phyloP scores from a whole-genome alignment of 1,140 invertebrate genomes.

The Drosophila willistoni region DNA sequence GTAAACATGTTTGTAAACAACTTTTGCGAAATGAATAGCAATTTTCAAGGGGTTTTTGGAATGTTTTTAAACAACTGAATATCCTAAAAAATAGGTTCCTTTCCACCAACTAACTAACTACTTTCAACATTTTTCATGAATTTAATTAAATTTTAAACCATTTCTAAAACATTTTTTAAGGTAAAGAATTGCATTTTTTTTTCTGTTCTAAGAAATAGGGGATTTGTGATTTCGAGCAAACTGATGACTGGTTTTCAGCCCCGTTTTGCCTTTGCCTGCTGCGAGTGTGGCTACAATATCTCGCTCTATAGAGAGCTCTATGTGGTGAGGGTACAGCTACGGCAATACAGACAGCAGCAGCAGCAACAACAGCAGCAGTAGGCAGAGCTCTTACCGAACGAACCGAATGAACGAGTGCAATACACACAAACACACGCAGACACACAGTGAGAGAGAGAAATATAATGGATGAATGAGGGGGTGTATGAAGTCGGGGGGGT shows the following conservation, averaged over 20 bases:
- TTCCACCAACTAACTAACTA: too few relatives aligned
- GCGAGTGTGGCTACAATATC: background rate
- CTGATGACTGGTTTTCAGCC: conserved; percentile 5
- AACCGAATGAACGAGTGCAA: conserved; percentile 3
- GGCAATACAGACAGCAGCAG: background rate
- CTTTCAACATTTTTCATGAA: too few relatives aligned
- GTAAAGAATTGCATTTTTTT: background rate
- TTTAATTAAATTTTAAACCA: too few relatives aligned
- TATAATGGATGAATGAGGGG: background rate
- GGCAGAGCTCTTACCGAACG: background rate
- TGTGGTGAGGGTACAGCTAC: conserved; percentile 3
- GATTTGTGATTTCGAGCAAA: background rate
- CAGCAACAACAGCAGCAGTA: background rate
- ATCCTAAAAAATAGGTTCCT: too few relatives aligned
- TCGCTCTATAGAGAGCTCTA: background rate
- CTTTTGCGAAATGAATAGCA: too few relatives aligned
- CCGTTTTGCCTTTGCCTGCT: background rate
- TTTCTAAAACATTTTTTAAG: too few relatives aligned
- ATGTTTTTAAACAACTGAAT: too few relatives aligned
- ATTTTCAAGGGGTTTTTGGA: too few relatives aligned
- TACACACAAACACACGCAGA: too few relatives aligned
- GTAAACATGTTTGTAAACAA: too few relatives aligned
- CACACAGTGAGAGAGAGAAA: background rate
- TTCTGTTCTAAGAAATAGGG: background rate
- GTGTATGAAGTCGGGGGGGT: background rate